Base-by-base conservation (phyloP, 2,797 vertebrate species). In the Mus caroli region DNA sequence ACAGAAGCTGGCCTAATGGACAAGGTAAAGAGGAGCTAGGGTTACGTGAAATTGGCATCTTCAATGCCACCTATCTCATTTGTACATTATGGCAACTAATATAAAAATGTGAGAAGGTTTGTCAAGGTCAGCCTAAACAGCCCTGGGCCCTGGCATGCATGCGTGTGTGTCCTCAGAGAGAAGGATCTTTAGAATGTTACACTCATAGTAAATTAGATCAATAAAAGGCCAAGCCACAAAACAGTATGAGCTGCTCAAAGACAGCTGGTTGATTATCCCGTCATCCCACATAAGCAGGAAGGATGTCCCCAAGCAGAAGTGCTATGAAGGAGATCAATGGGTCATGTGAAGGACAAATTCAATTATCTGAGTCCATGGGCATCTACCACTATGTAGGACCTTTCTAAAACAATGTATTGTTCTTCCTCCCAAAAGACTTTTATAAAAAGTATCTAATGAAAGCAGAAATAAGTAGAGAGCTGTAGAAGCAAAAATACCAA, bases 71-170 rank as follows among this genome's bases (percentile, higher is more conserved):
- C 34, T 54, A 13, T 85, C 86, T 84, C 14, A 52, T 67, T 75
- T 91, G 71, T 71, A 95, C 91, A 26, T 84, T 76, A 69, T 20
- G 82, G 14, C 34, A 86, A 92, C 34, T 73, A 69, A 54, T 82
- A 82, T 31, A 78, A n/a, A 67, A 87, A 22, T 56, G 54, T 67
- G 46, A 76, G 28, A 83, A 46, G 62, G 87, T 87, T 28, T 60
- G 50, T 75, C 80, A 93, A 95, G 40, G 31, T 88, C 77, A 93
- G 94, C 4, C 50, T 91, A 85, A 94, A 88, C 31, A 93, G 75
- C 6, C 82, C 58, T 79, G 46, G 15, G 28, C 73, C 13, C 54
- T 62, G 15, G 73, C 14, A 4, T 79, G 20, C 46, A 26, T 80
- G 34, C 77, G 31, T 88, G 73, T 83, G 2, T 91, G 60, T 78